These are phyloP conservation scores for Phorcus lineatus DNA, from an alignment of 2,888 invertebrate species.

Conservation along the genomic window DNA sequence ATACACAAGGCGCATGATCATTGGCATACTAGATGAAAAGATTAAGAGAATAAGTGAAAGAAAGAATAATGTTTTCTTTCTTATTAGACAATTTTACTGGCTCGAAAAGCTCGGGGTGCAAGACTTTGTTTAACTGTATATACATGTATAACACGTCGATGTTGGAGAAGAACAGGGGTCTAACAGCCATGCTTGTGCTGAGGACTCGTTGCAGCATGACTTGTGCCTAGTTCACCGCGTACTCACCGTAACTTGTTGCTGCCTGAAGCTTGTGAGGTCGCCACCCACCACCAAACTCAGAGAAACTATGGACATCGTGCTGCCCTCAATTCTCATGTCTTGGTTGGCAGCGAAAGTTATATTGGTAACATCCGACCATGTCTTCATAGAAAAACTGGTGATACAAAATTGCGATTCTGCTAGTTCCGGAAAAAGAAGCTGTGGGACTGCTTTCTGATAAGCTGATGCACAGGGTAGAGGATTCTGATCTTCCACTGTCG, in stretches of 20 bases:
- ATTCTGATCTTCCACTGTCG: constrained; percentile 26
- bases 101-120: too few relatives aligned
- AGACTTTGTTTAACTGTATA: too few relatives aligned
- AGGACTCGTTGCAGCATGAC: too few relatives aligned
- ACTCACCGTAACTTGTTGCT: constrained; percentile 34
- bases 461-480: constrained; percentile 30
- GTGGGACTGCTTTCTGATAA: constrained; percentile 31
- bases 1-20: too few relatives aligned
- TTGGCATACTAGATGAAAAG: too few relatives aligned
- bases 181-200: too few relatives aligned
- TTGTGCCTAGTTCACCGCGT: neutral
- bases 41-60: too few relatives aligned
- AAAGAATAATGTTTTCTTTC: too few relatives aligned
- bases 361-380: constrained; percentile 34
- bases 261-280: constrained; percentile 21
- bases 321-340: constrained; percentile 44
- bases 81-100: too few relatives aligned
- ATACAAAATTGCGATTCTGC: constrained; percentile 31
- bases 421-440: constrained; percentile 42
- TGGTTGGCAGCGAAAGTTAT: constrained; percentile 45
- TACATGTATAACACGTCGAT: too few relatives aligned
- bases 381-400: constrained; percentile 32
- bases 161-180: too few relatives aligned
- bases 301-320: constrained; percentile 30
- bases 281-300: constrained; percentile 30